Conservation (phyloP, 2,113 vertebrate species). For the Gallinago undulata region DNA sequence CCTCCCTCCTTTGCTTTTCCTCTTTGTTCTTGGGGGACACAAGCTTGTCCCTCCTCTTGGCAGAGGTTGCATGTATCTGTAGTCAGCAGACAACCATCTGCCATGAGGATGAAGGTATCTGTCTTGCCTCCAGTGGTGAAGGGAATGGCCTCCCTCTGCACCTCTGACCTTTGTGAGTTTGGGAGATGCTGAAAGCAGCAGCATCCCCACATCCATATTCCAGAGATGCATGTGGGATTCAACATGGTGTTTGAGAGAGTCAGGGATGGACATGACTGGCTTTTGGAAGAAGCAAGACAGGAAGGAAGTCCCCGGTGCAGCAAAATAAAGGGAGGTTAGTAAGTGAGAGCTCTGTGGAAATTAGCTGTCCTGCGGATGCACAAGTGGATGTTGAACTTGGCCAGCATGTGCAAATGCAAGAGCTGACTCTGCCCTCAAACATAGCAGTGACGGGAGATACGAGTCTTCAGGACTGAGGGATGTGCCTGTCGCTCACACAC, state of each 20-base stretch:
- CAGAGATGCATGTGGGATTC: background rate
- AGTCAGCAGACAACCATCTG: background rate
- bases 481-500: background rate
- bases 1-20: background rate
- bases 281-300: background rate
- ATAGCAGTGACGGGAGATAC: background rate
- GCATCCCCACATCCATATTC: background rate
- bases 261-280: background rate
- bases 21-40: background rate
- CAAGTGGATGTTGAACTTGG: background rate
- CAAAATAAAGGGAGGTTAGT: background rate
- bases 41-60: background rate
- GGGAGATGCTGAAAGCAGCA: background rate
- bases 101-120: background rate
- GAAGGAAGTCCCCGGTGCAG: background rate
- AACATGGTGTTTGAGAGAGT: background rate
- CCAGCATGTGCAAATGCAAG: fast-evolving
- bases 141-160: background rate
- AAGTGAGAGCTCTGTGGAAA: background rate
- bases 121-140: background rate
- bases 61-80: background rate
- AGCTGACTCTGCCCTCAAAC: background rate
- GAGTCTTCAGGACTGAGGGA: background rate
- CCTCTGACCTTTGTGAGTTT: background rate
- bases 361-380: background rate